These are phyloP conservation scores for Portevinia maculata DNA, from an alignment of 2,888 invertebrate genomes.

Conservation along the genomic window DNA sequence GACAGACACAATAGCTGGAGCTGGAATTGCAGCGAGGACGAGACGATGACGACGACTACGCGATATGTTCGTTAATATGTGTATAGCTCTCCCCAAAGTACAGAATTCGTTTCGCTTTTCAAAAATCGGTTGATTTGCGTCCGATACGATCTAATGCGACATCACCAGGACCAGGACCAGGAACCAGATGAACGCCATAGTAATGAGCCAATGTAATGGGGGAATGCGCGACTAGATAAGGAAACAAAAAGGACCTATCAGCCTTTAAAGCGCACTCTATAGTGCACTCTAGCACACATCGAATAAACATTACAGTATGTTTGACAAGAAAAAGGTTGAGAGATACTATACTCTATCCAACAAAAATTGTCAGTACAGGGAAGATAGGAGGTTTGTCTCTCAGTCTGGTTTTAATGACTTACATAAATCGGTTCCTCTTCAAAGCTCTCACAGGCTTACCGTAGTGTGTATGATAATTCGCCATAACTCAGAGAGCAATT, in stretches of 20 bases:
- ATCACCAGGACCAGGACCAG: neutral
- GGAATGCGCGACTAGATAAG: conserved; percentile 8
- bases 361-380: too few relatives aligned
- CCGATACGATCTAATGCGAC: conserved; percentile 17
- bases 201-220: conserved; percentile 2
- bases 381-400: too few relatives aligned
- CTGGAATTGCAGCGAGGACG: conserved; percentile 20
- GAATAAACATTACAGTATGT: conserved; percentile 29
- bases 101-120: conserved; percentile 56
- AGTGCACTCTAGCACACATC: neutral
- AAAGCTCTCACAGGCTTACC: too few relatives aligned
- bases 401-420: too few relatives aligned
- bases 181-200: neutral
- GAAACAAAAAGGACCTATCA: neutral
- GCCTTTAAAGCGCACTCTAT: conserved; percentile 6
- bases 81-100: conserved; percentile 12
- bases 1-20: conserved; percentile 54
- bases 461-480: too few relatives aligned
- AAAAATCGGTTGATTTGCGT: conserved; percentile 52
- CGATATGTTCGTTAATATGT: conserved; percentile 27
- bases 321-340: conserved; percentile 10
- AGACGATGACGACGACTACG: conserved; percentile 44
- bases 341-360: too few relatives aligned
- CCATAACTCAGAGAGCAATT: too few relatives aligned
- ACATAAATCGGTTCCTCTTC: too few relatives aligned